Percentiles rank a stretch among this genome's conserved stretches.
phyloP scores from a whole-genome alignment of 1,140 invertebrate genomes.

The honey bee (Apis mellifera) region DNA sequence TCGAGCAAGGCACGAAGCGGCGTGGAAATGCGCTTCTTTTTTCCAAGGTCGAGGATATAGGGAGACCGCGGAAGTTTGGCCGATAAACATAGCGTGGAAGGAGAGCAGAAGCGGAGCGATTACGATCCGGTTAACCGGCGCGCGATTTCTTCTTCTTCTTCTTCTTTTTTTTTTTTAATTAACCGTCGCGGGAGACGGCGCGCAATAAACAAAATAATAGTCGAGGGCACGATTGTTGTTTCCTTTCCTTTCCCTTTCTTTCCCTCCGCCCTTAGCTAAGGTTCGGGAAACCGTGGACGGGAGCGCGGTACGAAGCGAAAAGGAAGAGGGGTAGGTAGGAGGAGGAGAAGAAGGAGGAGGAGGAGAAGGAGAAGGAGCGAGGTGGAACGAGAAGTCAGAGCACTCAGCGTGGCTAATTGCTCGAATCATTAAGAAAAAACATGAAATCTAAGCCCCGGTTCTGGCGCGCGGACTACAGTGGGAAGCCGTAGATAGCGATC shows the following conservation, averaged over 20 bases:
- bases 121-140: not conserved
- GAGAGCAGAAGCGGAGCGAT: no score
- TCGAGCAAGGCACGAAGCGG: not conserved
- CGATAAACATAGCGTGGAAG: not conserved
- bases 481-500: constrained; percentile 78
- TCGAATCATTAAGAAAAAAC: constrained; percentile 82
- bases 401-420: constrained; percentile 82
- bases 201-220: constrained; percentile 51
- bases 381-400: constrained; percentile 77
- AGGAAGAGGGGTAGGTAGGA: constrained; percentile 41
- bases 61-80: not conserved
- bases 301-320: constrained; percentile 18
- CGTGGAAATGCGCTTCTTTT: not conserved
- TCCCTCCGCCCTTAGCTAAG: constrained; percentile 30
- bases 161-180: constrained; percentile 9
- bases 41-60: not conserved
- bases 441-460: constrained; percentile 77
- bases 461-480: constrained; percentile 68
- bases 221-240: constrained; percentile 37
- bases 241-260: not conserved
- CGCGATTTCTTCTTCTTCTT: no score
- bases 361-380: constrained; percentile 55
- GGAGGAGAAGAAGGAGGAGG: no score
- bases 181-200: constrained; percentile 6
- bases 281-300: constrained; percentile 36